Evolutionary conservation across 2,888 invertebrate genomes (phyloP), one percentile per base, ranked within the genome.

Genomic region (Siphonodentalium dalli): DNA sequence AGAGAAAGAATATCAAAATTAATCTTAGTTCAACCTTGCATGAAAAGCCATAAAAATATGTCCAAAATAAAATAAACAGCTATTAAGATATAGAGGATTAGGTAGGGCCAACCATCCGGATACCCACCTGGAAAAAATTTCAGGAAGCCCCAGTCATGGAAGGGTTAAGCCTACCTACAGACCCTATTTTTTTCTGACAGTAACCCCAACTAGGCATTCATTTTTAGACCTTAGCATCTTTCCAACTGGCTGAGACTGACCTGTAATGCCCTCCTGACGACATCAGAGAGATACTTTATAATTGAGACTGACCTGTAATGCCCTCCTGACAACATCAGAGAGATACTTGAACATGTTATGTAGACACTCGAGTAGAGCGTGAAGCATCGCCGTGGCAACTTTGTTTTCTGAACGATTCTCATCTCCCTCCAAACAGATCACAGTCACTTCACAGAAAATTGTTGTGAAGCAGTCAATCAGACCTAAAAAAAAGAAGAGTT

Each of bases 311-410:
- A 79, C 74, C 71, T 77, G 77, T 33, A 78, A 62, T 9, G 81
- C 81, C 50, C 72, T 74, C 37, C 79, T 66, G 24, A 81, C 81
- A 38, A 81, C 74, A 28, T 81, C 80, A 0, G 80, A 80, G 40
- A 81, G 76, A 59, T 73, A 74, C 58, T 75, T 76, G 42, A 80
- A 72, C 39, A 77, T 61, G n/a, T 66, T 58, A 51, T 78, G 71
- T 23, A 80, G 63, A 0, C 74, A 70, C 29, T 79, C 80, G 21
- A 81, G 64, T 11, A 80, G 59, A 3, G 67, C 64, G 48, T 72
- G 72, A 37, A 81, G 54, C 66, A 78, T 71, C 2, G 66, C 58
- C 5, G 58, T 53, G 4, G 71, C 66, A 9, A 71, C 56, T 53
- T 77, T 78, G 45, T 63, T 58, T 58, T 76, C 75, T 2, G 63